Conservation (phyloP, 1,140 invertebrate species). For the Aphaenogaster floridana region DNA sequence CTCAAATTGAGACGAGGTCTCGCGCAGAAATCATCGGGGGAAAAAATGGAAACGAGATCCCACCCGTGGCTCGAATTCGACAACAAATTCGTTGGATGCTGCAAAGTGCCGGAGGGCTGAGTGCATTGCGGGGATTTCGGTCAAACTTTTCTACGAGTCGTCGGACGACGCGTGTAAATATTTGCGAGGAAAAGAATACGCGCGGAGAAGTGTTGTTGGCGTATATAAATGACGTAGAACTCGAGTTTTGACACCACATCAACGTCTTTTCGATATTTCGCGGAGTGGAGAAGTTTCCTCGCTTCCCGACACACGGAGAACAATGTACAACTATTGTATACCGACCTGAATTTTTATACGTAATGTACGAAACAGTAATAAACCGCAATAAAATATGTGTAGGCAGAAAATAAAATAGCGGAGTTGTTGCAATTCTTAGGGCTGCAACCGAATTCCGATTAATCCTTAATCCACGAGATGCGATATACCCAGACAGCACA, state of each 20-base stretch:
- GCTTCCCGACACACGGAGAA: neutral
- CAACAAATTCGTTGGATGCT: too few relatives aligned
- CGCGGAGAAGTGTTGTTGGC: too few relatives aligned
- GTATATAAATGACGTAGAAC: too few relatives aligned
- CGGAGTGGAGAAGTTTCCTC: neutral
- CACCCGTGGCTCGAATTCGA: slow-evolving; percentile 89
- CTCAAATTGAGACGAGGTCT: slow-evolving; percentile 87
- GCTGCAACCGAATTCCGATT: too few relatives aligned
- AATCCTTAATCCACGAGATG: too few relatives aligned
- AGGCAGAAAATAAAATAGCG: neutral
- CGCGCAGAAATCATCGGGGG: neutral
- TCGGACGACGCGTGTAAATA: neutral
- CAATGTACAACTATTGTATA: slow-evolving; percentile 33
- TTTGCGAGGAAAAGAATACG: neutral
- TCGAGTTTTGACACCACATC: neutral
- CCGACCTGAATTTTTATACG: slow-evolving; percentile 47
- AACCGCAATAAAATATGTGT: slow-evolving; percentile 22
- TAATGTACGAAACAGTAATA: slow-evolving; percentile 21
- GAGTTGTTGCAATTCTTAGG: neutral
- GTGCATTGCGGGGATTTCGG: slow-evolving; percentile 42
- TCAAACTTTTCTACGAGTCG: neutral
- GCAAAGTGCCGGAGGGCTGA: slow-evolving; percentile 88
- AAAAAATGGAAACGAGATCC: slow-evolving; percentile 78
- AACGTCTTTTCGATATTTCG: neutral
- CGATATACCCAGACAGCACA: too few relatives aligned